These are phyloP conservation scores for Temnothorax ravouxi DNA, from an alignment of 2,888 invertebrate genomes.

Conservation along the genomic window DNA sequence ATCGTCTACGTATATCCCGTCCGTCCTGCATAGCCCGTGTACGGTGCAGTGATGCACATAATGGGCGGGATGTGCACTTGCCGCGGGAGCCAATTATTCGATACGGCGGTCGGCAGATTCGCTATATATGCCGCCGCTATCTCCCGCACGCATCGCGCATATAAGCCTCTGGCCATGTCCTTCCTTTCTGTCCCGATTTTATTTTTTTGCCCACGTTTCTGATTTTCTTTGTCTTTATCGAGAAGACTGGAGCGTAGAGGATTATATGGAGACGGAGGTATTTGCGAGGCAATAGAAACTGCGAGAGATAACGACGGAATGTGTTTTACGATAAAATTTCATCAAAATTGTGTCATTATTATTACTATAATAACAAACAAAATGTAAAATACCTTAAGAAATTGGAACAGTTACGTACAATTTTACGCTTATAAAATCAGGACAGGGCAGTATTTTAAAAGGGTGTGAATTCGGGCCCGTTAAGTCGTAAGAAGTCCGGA, in stretches of 20 bases:
- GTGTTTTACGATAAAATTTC: neutral
- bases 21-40: constrained; percentile 76
- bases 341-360: constrained; percentile 1
- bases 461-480: constrained; percentile 58
- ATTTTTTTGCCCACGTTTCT: constrained; percentile 41
- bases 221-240: constrained; percentile 55
- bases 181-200: constrained; percentile 73
- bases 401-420: neutral
- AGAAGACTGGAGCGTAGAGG: constrained; percentile 21
- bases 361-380: neutral
- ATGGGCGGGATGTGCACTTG: constrained; percentile 86
- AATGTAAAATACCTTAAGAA: neutral
- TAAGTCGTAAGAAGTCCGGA: constrained; percentile 52
- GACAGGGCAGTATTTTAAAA: constrained; percentile 9
- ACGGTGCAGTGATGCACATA: constrained; percentile 85
- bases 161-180: constrained; percentile 79
- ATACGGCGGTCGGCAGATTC: constrained; percentile 81
- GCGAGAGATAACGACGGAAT: neutral
- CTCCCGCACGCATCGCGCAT: constrained; percentile 82
- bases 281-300: neutral
- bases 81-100: constrained; percentile 86
- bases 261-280: neutral
- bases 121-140: constrained; percentile 83
- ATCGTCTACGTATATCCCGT: constrained; percentile 75
- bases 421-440: neutral